phyloP scores from a whole-genome alignment of 2,888 invertebrate species.

The Balanococcus diminutus region DNA sequence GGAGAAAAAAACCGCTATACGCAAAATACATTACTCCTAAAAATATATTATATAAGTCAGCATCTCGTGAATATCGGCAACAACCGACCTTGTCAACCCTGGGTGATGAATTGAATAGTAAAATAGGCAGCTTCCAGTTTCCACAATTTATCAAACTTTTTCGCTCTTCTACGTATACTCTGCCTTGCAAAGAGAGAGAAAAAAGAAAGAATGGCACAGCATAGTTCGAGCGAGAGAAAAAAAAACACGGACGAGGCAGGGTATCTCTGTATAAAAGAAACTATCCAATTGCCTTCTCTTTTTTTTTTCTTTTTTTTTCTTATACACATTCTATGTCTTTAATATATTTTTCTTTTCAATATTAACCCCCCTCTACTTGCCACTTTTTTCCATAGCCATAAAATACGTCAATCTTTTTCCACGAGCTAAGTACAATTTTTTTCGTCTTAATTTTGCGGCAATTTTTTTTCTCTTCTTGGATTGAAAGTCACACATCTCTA shows the following conservation, averaged over 20 bases:
- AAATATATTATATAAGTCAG: slow-evolving; percentile 34
- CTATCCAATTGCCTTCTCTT: background rate
- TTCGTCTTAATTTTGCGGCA: background rate
- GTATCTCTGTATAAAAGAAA: background rate
- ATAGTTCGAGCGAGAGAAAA: background rate
- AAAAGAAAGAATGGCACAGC: background rate
- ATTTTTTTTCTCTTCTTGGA: background rate
- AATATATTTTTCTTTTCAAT: slow-evolving; percentile 41
- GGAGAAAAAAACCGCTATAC: background rate
- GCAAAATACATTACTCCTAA: background rate
- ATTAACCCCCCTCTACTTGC: background rate
- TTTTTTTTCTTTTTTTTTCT: no score
- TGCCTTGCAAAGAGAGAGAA: background rate
- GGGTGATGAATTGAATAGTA: slow-evolving; percentile 35
- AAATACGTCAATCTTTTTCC: slow-evolving; percentile 31
- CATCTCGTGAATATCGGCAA: slow-evolving; percentile 26
- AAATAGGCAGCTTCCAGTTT: slow-evolving; percentile 41
- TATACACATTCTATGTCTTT: background rate
- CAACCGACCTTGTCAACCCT: slow-evolving; percentile 34
- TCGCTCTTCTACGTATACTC: background rate
- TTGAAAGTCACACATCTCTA: background rate
- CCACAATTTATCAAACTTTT: slow-evolving; percentile 42
- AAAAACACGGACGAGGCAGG: background rate
- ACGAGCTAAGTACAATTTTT: background rate
- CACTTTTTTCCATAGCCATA: background rate